Conservation (phyloP, 2,888 invertebrate species). For the Blastobasis lacticolella region DNA sequence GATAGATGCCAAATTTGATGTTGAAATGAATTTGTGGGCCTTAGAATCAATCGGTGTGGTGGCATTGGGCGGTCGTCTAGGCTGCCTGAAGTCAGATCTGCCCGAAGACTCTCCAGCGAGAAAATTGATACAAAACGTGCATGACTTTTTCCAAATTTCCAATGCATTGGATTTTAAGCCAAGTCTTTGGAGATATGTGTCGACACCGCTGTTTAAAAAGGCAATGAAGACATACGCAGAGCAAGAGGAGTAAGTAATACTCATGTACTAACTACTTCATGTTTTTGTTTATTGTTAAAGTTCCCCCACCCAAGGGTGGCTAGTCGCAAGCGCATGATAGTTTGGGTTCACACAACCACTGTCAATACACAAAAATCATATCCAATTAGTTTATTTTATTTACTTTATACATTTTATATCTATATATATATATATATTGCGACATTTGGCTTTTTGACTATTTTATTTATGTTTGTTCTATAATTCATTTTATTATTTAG, state of each 20-base stretch:
- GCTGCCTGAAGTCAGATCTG: constrained; percentile 43
- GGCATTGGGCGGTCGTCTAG: constrained; percentile 48
- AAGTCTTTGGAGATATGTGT: constrained; percentile 36
- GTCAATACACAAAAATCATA: too few relatives aligned
- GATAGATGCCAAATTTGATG: constrained; percentile 69
- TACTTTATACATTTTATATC: too few relatives aligned
- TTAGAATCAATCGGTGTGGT: constrained; percentile 70
- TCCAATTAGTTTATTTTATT: too few relatives aligned
- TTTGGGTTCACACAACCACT: too few relatives aligned
- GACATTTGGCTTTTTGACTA: too few relatives aligned
- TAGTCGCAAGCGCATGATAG: too few relatives aligned
- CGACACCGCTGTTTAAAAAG: constrained; percentile 38
- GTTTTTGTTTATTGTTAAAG: background rate
- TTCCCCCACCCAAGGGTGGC: too few relatives aligned
- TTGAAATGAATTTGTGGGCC: constrained; percentile 77
- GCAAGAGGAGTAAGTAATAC: constrained; percentile 36
- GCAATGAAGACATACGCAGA: constrained; percentile 45
- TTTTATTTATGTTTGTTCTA: too few relatives aligned
- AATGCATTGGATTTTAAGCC: constrained; percentile 44
- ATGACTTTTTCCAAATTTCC: constrained; percentile 30
- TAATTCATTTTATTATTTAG: too few relatives aligned
- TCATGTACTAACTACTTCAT: background rate
- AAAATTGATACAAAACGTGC: constrained; percentile 41
- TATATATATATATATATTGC: too few relatives aligned
- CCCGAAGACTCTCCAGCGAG: constrained; percentile 43